Evolutionary conservation across 2,797 vertebrate species (phyloP).

Genomic region (Pseudochirops cupreus): DNA sequence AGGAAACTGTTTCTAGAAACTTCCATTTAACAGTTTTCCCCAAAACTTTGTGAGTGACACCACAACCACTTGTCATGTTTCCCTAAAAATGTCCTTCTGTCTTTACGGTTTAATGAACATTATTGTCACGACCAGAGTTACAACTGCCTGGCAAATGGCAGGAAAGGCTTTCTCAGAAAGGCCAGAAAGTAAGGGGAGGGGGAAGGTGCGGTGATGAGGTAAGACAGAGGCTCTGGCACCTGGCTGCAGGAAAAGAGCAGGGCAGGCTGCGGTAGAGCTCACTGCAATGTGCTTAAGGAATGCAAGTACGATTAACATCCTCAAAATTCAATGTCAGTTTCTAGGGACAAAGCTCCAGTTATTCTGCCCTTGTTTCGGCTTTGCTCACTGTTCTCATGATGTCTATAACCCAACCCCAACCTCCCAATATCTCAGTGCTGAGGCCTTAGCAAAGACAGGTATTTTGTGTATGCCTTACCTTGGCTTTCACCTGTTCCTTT

Average conservation of each 20-base stretch:
- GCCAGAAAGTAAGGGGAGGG: not conserved
- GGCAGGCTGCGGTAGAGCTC: not conserved
- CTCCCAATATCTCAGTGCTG: not conserved
- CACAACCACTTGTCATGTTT: conserved; percentile 43
- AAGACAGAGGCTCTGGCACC: not conserved
- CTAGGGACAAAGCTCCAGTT: not conserved
- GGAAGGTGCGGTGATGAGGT: not conserved
- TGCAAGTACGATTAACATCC: not conserved
- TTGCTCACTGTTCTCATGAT: conserved; percentile 31
- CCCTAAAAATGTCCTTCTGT: conserved; percentile 45
- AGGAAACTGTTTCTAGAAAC: conserved; percentile 45
- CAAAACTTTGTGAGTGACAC: conserved; percentile 38
- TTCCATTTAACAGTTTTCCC: conserved; percentile 35
- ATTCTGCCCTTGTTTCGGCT: not conserved
- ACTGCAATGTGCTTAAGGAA: not conserved
- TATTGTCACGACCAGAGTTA: not conserved
- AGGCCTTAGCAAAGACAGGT: not conserved
- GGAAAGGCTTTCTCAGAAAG: not conserved
- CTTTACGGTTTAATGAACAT: conserved; percentile 24
- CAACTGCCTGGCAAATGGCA: not conserved
- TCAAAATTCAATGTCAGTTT: not conserved
- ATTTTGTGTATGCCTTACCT: not conserved
- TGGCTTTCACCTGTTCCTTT: conserved; percentile 38
- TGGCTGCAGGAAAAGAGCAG: not conserved
- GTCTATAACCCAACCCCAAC: not conserved